Evolutionary conservation across 2,888 invertebrate species (phyloP).

Genomic region (Athetis lepigone): DNA sequence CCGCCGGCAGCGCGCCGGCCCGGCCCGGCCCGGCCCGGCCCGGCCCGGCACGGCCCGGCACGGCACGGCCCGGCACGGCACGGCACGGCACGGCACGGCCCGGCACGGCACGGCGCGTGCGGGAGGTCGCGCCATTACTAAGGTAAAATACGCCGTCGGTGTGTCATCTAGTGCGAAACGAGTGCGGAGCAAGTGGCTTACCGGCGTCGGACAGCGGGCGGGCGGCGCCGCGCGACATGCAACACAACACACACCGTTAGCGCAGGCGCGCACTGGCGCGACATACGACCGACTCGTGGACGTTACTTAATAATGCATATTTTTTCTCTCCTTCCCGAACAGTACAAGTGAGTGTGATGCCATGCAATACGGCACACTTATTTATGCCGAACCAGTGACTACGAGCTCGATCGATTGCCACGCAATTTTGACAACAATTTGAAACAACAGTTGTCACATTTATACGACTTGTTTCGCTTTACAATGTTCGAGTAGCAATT

Average conservation of each 20-base stretch:
- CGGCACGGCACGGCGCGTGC: constrained; percentile 46
- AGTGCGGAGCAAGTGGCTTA: constrained; percentile 76
- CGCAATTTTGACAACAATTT: neutral
- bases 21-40: constrained; percentile 54
- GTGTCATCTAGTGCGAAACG: constrained; percentile 72
- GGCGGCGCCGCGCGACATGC: constrained; percentile 75
- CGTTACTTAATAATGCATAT: constrained; percentile 84
- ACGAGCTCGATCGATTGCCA: constrained; percentile 27
- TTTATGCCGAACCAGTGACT: neutral
- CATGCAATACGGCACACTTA: constrained; percentile 12
- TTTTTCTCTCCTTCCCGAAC: constrained; percentile 75
- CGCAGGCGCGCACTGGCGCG: constrained; percentile 13
- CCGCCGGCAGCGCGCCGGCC: constrained; percentile 38
- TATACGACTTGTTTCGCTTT: neutral
- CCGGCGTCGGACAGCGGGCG: constrained; percentile 73
- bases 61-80: constrained; percentile 52
- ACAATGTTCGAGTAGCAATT: constrained; percentile 33
- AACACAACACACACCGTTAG: constrained; percentile 10
- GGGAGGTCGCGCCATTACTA: constrained; percentile 82
- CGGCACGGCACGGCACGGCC: constrained; percentile 36
- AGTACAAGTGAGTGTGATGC: constrained; percentile 22
- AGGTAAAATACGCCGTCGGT: constrained; percentile 84
- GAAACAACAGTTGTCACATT: neutral
- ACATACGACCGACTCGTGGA: constrained; percentile 50
- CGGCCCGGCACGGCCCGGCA: constrained; percentile 37